phyloP scores from a whole-genome alignment of 2,888 invertebrate species.

The Tuberolachnus salignus region DNA sequence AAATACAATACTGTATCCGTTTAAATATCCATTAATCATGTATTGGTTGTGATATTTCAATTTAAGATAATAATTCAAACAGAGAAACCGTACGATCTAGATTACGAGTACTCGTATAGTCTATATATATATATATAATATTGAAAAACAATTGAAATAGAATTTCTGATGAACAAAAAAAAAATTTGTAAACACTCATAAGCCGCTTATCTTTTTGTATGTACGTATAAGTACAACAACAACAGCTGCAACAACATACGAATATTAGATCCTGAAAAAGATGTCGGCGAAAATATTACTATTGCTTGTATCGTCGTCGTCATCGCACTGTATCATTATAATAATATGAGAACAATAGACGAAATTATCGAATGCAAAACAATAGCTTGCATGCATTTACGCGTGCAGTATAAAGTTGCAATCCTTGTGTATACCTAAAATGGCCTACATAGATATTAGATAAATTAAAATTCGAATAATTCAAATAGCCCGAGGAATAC shows the following conservation, averaged over 20 bases:
- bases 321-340: slow-evolving; percentile 14
- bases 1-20: too few species aligned
- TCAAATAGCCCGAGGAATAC: background rate
- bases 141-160: slow-evolving; percentile 26
- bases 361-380: slow-evolving; percentile 40
- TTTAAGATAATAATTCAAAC: background rate
- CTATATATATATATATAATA: background rate
- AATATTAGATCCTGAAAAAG: slow-evolving; percentile 16
- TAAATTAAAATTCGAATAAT: too few species aligned
- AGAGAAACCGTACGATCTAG: slow-evolving; percentile 22
- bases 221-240: too few species aligned
- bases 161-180: slow-evolving; percentile 2
- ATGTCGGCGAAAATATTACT: slow-evolving; percentile 4
- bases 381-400: slow-evolving; percentile 28
- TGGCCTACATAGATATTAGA: too few species aligned
- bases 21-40: slow-evolving; percentile 10
- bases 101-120: background rate
- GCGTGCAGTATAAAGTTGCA: background rate
- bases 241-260: background rate
- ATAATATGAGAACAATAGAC: slow-evolving; percentile 29
- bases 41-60: background rate
- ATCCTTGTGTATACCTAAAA: background rate
- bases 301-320: background rate
- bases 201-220: background rate
- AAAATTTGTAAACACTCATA: background rate